Evolutionary conservation across 2,797 vertebrate genomes (phyloP), one percentile per base, ranked within the genome.

Genomic region (Rhinatrema bivittatum): DNA sequence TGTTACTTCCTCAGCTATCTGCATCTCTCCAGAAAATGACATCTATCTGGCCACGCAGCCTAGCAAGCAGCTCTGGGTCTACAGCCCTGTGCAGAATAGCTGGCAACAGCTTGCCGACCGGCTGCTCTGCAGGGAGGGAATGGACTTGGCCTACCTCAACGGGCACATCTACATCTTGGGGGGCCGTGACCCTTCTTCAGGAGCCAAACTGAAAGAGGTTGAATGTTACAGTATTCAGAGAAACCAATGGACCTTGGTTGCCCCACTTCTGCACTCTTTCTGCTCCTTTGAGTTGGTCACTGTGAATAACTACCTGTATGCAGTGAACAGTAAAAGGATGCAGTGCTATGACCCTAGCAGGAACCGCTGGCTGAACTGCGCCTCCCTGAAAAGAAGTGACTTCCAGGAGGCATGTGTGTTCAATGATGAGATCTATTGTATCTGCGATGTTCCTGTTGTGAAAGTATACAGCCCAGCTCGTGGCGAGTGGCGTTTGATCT

Each of bases 181-280:
- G 5, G 90, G 90, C 2, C 70, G 86, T 14, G 87, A 91, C 39
- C 84, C 87, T 0, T 54, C 85, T 16, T 90, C 88, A 0, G 86
- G 87, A 5, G 56, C 74, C 42, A 79, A 87, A 20, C 39, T 91
- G 19, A 91, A 90, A 52, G 89, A 92, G 31, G 87, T 91, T 1
- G 89, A 92, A 55, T 92, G 90, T 32, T 92, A 92, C 59, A 91
- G 84, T 26, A 67, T 91, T 48, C 89, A 90, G 63, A 84, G 88
- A 53, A 84, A 92, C 49, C 88, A 91, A 73, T 92, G 89, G 90
- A 81, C 71, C 0, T 63, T 91, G 11, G 88, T 90, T 54, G 85
- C 87, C 3, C 82, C 87, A 4, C 69, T 92, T 41, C 87, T 90
- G 16, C 87, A 90, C 44, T 90, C 87, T 4, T 65, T 91, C 37